Evolutionary conservation across 2,113 vertebrate species (phyloP).

Genomic region (Tachysurus fulvidraco): DNA sequence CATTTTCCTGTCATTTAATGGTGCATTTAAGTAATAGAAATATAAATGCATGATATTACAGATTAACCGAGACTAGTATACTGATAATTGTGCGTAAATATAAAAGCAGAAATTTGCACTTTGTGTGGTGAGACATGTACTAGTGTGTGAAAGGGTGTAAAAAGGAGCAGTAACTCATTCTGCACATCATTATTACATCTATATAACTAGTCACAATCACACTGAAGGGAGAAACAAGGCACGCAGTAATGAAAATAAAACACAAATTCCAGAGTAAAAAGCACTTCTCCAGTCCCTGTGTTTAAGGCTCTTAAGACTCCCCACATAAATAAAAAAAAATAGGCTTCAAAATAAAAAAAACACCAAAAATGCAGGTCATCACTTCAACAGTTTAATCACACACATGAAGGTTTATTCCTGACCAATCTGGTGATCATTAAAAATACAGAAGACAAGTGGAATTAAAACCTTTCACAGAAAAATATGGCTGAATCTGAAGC

Average conservation of each 20-base stretch:
- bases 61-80: not conserved
- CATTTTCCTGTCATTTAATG: not conserved
- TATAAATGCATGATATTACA: not conserved
- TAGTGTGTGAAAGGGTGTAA: too few relatives aligned
- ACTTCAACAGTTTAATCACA: not conserved
- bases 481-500: slow-evolving; percentile 14
- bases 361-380: not conserved
- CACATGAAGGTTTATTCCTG: slow-evolving; percentile 17
- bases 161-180: not conserved
- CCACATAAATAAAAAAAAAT: not conserved
- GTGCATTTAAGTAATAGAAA: not conserved
- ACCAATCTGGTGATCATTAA: not conserved
- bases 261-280: too few relatives aligned
- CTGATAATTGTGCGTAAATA: not conserved
- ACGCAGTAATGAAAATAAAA: not conserved
- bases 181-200: not conserved
- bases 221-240: not conserved
- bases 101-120: not conserved
- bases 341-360: not conserved
- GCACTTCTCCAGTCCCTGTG: too few relatives aligned
- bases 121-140: not conserved
- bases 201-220: not conserved
- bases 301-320: not conserved
- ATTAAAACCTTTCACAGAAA: slow-evolving; percentile 39
- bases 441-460: slow-evolving; percentile 29